Evolutionary conservation across 2,888 invertebrate genomes (phyloP).

Genomic region (Heliconius erato): DNA sequence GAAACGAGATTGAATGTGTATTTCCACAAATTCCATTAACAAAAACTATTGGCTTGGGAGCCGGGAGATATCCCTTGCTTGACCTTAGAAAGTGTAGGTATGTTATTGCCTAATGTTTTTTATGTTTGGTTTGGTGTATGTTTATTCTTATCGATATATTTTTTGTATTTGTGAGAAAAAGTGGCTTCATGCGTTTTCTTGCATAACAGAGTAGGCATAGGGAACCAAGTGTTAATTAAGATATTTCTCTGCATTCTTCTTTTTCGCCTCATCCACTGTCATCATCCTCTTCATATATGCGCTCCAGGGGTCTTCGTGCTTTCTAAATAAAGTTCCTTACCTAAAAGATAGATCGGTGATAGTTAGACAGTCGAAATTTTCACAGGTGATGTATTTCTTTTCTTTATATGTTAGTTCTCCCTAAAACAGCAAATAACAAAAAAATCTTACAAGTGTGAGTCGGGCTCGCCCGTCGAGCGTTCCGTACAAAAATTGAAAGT

Average conservation of each 20-base stretch:
- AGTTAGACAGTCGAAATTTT: too few relatives aligned
- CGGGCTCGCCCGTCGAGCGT: too few relatives aligned
- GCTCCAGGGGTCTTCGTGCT: too few relatives aligned
- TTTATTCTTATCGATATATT: background rate
- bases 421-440: too few relatives aligned
- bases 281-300: too few relatives aligned
- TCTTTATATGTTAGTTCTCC: accelerated
- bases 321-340: too few relatives aligned
- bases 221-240: background rate
- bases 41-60: conserved; percentile 32
- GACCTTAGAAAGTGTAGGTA: conserved; percentile 19
- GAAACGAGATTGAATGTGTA: conserved; percentile 29
- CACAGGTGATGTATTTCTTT: too few relatives aligned
- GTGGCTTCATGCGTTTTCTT: background rate
- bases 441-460: too few relatives aligned
- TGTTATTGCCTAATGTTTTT: conserved; percentile 20
- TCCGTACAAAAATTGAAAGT: too few relatives aligned
- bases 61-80: conserved; percentile 16
- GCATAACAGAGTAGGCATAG: background rate
- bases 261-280: too few relatives aligned
- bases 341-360: too few relatives aligned
- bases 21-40: conserved; percentile 29
- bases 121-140: background rate
- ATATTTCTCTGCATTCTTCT: too few relatives aligned
- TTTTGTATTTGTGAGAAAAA: background rate